Base-by-base conservation (phyloP, 2,113 vertebrate species). In the Xiphias gladius region DNA sequence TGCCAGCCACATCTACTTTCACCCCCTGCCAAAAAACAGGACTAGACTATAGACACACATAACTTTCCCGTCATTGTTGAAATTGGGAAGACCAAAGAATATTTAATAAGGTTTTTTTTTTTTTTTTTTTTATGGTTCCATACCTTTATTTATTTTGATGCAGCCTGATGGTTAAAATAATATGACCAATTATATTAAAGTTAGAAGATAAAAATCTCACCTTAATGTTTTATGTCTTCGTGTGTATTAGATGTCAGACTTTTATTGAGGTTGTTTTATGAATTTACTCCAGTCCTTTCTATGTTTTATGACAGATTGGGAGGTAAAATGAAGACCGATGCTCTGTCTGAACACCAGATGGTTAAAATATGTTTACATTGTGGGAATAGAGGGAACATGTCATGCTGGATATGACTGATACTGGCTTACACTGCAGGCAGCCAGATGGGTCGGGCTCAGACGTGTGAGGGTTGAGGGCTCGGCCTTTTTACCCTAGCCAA, bases 331-430 rank as follows among this genome's bases (percentile, higher is more conserved):
- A 67, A 74, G 71, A 80, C 41, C 67, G 39, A 26, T 7, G 13
- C 30, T 64, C n/a, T 26, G 41, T 65, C 54, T 41, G 54, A 87
- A 46, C 41, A 48, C 28, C 79, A 66, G 48, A 76, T 65, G 81
- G 83, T 88, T 83, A 58, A 89, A 92, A 85, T 88, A 88, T 93
- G 91, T 94, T 92, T 90, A 86, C 80, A 70, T 86, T 77, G 84
- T 72, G 73, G 76, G 89, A 90, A 89, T 88, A 91, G 84, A 82
- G 71, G 74, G 52, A 62, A 41, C 11, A 5, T 79, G 84, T 81
- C 76, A 39, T 22, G 76, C 90, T 55, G 70, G 77, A 66, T 87
- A 85, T 92, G 88, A 93, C 74, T 82, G 80, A 91, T 90, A 73
- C 73, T 70, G 69, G 73, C 77, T 83, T 35, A 32, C 37, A 20